Evolutionary conservation across 2,888 invertebrate genomes (phyloP).

Genomic region (Gibbula magus): DNA sequence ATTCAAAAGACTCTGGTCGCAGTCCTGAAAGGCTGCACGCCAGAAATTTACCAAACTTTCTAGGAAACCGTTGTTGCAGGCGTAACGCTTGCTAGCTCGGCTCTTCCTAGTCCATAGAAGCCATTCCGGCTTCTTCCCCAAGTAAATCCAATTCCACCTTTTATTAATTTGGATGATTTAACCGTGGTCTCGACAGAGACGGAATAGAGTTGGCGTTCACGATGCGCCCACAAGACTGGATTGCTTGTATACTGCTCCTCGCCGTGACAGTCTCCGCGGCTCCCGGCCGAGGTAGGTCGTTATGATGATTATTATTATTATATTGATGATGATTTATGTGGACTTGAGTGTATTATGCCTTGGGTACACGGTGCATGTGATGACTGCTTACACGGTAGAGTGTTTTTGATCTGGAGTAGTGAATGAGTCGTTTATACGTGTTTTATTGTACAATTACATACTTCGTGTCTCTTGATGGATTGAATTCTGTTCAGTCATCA

Average conservation of each 20-base stretch:
- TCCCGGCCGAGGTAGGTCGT: not conserved
- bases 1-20: slow-evolving; percentile 30
- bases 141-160: slow-evolving; percentile 13
- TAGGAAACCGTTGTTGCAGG: slow-evolving; percentile 28
- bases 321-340: not conserved
- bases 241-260: not conserved
- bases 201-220: slow-evolving; percentile 12
- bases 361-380: too few relatives aligned
- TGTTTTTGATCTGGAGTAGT: too few relatives aligned
- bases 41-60: slow-evolving; percentile 16
- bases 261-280: not conserved
- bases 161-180: slow-evolving; percentile 15
- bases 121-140: slow-evolving; percentile 11
- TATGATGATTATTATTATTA: not conserved
- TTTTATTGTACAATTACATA: too few relatives aligned
- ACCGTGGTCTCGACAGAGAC: not conserved
- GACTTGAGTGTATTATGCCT: too few relatives aligned
- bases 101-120: slow-evolving; percentile 22
- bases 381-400: too few relatives aligned
- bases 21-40: slow-evolving; percentile 30
- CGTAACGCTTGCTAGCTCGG: slow-evolving; percentile 26
- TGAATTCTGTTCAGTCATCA: too few relatives aligned
- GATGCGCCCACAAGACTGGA: slow-evolving; percentile 14
- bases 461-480: too few relatives aligned
- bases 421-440: too few relatives aligned